Conservation (phyloP, 2,113 vertebrate species). For the Bagarius yarrelli region DNA sequence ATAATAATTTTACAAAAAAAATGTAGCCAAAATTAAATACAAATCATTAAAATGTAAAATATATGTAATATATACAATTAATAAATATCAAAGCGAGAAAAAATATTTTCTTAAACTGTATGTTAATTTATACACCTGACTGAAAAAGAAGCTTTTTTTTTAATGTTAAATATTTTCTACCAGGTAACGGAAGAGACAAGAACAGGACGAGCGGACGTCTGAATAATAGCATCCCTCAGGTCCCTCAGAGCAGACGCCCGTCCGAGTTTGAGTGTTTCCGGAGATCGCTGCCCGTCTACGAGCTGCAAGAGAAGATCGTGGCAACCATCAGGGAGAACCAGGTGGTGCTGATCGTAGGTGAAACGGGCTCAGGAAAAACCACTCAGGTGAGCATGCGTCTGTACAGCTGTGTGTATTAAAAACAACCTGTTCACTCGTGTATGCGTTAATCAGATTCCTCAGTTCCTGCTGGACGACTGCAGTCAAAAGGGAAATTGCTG, state of each 20-base stretch:
- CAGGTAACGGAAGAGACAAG: conserved; percentile 72
- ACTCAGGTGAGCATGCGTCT: conserved; percentile 79
- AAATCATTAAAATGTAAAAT: too few species aligned
- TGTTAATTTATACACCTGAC: too few species aligned
- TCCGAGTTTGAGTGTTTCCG: conserved; percentile 87
- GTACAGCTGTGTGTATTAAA: neutral
- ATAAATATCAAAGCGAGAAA: too few species aligned
- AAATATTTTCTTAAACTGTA: too few species aligned
- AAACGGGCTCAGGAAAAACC: conserved; percentile 96
- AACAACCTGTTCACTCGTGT: neutral
- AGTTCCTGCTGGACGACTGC: conserved; percentile 91
- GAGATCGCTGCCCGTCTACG: conserved; percentile 80
- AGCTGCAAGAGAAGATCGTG: conserved; percentile 84
- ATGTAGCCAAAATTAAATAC: too few species aligned
- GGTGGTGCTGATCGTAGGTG: conserved; percentile 88
- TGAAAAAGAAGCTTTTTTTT: too few species aligned
- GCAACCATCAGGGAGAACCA: conserved; percentile 82
- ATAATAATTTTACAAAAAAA: too few species aligned
- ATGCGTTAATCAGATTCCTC: conserved; percentile 80
- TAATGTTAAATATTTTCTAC: neutral
- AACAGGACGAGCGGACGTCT: conserved; percentile 80
- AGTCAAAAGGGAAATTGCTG: conserved; percentile 78
- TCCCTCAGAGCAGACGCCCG: conserved; percentile 78
- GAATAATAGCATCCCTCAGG: conserved; percentile 82
- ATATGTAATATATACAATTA: too few species aligned